Conservation (phyloP, 2,888 invertebrate species). For the Macrophya alboannulata region DNA sequence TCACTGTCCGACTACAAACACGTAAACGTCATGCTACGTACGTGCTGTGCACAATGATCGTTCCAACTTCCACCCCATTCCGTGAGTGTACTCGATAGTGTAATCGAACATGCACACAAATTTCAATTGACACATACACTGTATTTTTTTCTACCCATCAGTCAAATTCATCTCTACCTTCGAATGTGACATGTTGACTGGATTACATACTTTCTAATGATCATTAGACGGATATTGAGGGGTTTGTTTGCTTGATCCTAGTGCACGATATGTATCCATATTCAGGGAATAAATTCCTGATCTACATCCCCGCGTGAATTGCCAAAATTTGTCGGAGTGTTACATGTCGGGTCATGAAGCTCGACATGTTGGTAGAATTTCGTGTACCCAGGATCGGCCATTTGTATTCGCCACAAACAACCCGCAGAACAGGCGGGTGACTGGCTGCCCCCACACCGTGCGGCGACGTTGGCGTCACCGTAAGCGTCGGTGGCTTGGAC, state of each 20-base stretch:
- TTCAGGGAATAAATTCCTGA: not conserved
- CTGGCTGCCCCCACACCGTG: slow-evolving; percentile 28
- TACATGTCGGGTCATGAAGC: not conserved
- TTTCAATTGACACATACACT: not conserved
- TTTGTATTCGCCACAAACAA: slow-evolving; percentile 69
- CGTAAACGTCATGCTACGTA: slow-evolving; percentile 5
- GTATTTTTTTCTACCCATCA: not conserved
- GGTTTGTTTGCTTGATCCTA: too few species aligned
- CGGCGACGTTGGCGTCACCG: slow-evolving; percentile 41
- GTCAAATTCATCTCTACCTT: too few species aligned
- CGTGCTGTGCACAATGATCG: not conserved
- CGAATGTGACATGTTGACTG: too few species aligned
- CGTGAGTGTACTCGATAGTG: not conserved
- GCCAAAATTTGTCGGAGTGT: not conserved
- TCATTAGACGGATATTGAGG: too few species aligned
- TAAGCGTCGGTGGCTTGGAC: slow-evolving; percentile 46
- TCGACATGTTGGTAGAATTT: slow-evolving; percentile 5
- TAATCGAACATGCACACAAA: not conserved
- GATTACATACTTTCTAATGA: not conserved
- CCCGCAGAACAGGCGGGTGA: slow-evolving; percentile 64
- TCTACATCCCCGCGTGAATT: not conserved
- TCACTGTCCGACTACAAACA: not conserved
- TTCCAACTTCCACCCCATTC: not conserved
- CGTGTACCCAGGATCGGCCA: slow-evolving; percentile 55
- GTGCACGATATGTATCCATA: too few species aligned